Percentiles rank a stretch among this genome's conserved stretches.
Evolutionary conservation across 2,113 vertebrate species (phyloP).

Genomic region (Corydoras sp.): DNA sequence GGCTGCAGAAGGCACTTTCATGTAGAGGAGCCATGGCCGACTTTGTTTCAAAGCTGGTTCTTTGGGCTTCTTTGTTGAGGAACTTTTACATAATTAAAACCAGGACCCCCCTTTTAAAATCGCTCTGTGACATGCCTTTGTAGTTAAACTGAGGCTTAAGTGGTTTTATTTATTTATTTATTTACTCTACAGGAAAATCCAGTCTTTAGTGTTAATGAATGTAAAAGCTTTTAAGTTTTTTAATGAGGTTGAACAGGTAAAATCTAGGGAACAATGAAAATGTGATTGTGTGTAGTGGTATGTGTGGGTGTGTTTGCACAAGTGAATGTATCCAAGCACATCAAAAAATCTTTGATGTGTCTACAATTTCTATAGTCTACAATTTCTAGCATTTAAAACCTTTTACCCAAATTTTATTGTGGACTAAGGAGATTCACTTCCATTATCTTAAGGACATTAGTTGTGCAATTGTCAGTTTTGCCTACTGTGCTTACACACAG

Average conservation of each 20-base stretch:
- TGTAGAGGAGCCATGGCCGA: conserved; percentile 10
- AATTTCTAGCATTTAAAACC: too few species aligned
- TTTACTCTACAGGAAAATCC: neutral
- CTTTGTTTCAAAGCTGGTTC: conserved; percentile 31
- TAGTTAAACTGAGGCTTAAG: conserved; percentile 7
- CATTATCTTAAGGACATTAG: too few species aligned
- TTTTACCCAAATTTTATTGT: too few species aligned
- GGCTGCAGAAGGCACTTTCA: conserved; percentile 1
- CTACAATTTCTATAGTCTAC: too few species aligned
- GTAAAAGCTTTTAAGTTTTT: neutral
- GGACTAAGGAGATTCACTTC: too few species aligned
- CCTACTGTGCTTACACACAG: too few species aligned
- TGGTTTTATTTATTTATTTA: neutral
- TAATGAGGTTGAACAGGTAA: neutral
- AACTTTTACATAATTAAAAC: conserved; percentile 19
- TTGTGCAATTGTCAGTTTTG: too few species aligned
- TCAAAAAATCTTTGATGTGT: too few species aligned
- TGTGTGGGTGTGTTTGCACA: too few species aligned
- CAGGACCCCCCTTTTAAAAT: neutral
- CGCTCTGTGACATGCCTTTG: conserved; percentile 8
- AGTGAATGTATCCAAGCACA: too few species aligned
- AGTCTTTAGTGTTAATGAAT: conserved; percentile 3
- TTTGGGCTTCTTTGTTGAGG: neutral
- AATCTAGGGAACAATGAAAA: neutral
- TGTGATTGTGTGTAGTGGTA: too few species aligned